Evolutionary conservation across 2,113 vertebrate genomes (phyloP).

Genomic region (Pteruthius melanotis): DNA sequence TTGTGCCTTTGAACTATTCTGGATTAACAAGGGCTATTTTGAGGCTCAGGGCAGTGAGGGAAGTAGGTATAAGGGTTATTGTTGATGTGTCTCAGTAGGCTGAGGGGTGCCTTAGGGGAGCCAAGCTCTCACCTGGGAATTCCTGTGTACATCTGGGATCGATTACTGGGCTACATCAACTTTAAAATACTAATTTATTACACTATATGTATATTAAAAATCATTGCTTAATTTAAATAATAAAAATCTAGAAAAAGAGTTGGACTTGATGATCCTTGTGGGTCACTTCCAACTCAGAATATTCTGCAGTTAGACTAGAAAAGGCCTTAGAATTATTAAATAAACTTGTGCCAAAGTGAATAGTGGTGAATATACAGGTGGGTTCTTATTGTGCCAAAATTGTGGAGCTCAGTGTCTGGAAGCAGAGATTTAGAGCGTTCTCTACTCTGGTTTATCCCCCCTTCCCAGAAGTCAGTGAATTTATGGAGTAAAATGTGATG

Average conservation of each 20-base stretch:
- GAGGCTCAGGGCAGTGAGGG: background rate
- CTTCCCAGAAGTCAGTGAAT: background rate
- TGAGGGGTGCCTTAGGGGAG: background rate
- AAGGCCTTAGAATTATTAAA: background rate
- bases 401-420: background rate
- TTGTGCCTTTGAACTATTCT: fast-evolving
- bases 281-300: background rate
- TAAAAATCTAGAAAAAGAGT: background rate
- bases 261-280: background rate
- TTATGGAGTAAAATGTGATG: background rate
- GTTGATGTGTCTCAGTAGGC: background rate
- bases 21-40: background rate
- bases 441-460: fast-evolving
- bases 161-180: background rate
- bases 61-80: fast-evolving
- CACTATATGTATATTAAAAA: background rate
- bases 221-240: background rate
- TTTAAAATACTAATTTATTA: background rate
- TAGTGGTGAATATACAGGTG: no score
- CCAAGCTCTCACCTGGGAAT: background rate
- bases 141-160: fast-evolving
- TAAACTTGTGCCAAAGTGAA: background rate
- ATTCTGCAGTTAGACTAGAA: background rate
- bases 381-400: fast-evolving
- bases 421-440: background rate